A percentile compares a stretch with the other conserved stretches of the same genome.
These are phyloP conservation scores for Trichomalopsis sarcophagae DNA, from an alignment of 1,140 invertebrate genomes.

Conservation along the genomic window DNA sequence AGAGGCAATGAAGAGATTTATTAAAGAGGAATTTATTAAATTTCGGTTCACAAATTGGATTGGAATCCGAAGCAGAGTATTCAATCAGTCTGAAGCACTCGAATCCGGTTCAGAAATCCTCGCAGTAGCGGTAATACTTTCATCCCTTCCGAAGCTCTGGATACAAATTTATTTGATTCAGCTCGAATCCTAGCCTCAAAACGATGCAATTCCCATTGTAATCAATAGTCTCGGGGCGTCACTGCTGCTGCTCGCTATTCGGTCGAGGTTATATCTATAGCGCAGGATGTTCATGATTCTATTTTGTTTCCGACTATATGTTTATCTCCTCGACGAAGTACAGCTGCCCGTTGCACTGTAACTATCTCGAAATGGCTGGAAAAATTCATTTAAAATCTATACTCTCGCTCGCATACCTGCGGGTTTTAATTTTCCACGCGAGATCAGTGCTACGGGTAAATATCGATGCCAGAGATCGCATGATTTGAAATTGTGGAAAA, in stretches of 20 bases:
- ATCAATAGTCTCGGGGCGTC: not conserved
- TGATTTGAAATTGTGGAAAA: no score
- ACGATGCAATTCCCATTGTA: not conserved
- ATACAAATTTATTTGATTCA: not conserved
- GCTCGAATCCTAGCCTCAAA: not conserved
- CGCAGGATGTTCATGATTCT: not conserved
- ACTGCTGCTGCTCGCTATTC: no score
- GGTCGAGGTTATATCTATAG: no score
- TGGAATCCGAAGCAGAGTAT: not conserved
- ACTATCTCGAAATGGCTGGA: not conserved
- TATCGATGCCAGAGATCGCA: not conserved
- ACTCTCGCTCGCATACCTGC: no score
- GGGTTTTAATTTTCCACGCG: not conserved
- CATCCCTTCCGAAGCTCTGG: not conserved
- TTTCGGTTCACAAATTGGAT: no score
- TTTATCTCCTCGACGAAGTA: not conserved
- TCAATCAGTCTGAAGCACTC: not conserved
- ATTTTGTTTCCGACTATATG: not conserved
- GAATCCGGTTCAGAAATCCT: not conserved
- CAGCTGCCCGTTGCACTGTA: not conserved
- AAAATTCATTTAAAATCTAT: not conserved
- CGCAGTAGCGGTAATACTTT: not conserved
- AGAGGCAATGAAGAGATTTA: no score
- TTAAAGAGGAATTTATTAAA: no score
- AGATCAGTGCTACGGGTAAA: not conserved